Base-by-base conservation (phyloP, 2,113 vertebrate species). In the Zapus hudsonius region DNA sequence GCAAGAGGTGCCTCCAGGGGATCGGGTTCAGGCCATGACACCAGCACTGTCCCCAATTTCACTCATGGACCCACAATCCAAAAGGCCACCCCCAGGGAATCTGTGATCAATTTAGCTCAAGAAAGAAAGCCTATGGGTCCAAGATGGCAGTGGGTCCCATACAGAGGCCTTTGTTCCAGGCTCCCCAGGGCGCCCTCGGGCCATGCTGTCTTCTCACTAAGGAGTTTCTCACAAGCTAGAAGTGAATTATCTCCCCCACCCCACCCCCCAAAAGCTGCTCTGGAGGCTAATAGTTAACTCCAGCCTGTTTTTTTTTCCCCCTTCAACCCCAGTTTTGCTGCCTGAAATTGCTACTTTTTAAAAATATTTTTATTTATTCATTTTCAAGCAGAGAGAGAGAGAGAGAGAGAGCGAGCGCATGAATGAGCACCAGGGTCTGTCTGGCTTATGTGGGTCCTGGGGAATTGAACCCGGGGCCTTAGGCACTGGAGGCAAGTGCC, bases 41-140 rank as follows among this genome's bases (percentile, higher is more conserved):
- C 81, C 23, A 59, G 78, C 87, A 76, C 92, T 83, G 52, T 87
- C 90, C 94, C 95, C 93, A 84, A 87, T 96, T 96, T 93, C 95
- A 84, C 73, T 95, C 88, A 20, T 23, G 57, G 83, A 83, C 86
- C 73, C 44, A 63, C n/a, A 55, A 76, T 89, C 87, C 63, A 89
- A 91, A 93, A 94, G 90, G 70, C 69, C 36, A 57, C 44, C 92
- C 83, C 72, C 27, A 66, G 83, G 92, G 83, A 63, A 70, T 84
- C 89, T 93, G 91, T 86, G 87, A 91, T 94, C 94, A 94, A 81
- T 96, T 84, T 84, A 80, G 93, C 36, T 29, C 66, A 57, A 67
- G 23, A 66, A 78, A 67, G 27, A 82, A 20, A 31, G 66, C 83
- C 67, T 52, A 13, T 52, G 52, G 17, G 86, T 33, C 84, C 92